phyloP scores from a whole-genome alignment of 2,888 invertebrate species.

The Eupithecia inturbata region DNA sequence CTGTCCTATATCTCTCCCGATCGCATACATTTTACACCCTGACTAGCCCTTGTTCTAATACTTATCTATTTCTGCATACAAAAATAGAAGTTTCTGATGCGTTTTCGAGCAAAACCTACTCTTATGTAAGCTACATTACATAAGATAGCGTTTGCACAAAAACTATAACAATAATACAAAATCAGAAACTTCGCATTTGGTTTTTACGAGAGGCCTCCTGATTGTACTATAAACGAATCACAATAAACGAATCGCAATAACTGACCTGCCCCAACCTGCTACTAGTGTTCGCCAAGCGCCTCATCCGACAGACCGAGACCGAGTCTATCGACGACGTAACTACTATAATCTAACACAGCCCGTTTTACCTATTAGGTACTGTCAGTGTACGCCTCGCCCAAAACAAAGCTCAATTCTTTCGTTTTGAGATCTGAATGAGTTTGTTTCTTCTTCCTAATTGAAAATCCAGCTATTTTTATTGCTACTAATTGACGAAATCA shows the following conservation, averaged over 20 bases:
- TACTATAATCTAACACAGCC: constrained; percentile 16
- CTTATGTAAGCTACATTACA: too few species aligned
- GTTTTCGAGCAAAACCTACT: too few species aligned
- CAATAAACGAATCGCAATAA: constrained; percentile 62
- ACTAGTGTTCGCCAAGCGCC: constrained; percentile 65
- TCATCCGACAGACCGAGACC: constrained; percentile 54
- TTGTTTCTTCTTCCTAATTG: neutral
- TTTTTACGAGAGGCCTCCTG: neutral
- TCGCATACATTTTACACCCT: neutral
- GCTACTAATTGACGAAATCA: neutral
- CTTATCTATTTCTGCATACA: neutral
- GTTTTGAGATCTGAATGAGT: neutral
- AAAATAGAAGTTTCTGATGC: too few species aligned
- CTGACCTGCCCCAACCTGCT: constrained; percentile 77
- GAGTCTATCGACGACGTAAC: constrained; percentile 23
- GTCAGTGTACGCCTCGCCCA: neutral
- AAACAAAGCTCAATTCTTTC: neutral
- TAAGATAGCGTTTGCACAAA: too few species aligned
- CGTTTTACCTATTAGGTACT: constrained; percentile 3
- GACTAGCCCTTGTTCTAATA: neutral
- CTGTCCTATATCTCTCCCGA: neutral
- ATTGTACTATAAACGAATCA: constrained; percentile 49
- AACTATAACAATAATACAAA: too few species aligned
- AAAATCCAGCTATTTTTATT: neutral
- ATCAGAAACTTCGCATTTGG: too few species aligned